Base-by-base conservation (phyloP, 2,113 vertebrate genomes). In the Cyphomyrus discorhynchus region DNA sequence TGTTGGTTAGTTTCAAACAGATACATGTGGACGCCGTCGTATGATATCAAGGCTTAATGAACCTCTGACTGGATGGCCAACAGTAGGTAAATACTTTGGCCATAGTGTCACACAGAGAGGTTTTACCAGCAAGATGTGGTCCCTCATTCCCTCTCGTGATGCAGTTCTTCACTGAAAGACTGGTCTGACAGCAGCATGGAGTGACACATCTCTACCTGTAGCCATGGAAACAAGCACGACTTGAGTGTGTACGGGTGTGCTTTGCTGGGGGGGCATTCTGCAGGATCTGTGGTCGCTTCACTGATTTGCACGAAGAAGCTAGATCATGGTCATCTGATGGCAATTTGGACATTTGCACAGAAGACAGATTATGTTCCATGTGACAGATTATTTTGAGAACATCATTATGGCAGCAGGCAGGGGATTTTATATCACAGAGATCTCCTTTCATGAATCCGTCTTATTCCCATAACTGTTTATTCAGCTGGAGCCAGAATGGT, bases 161-260 rank as follows among this genome's bases (percentile, higher is more conserved):
- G 50, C 5, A 17, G 24, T 46, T n/a, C 24, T 47, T 70, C 77
- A 13, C 19, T 52, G 52, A 39, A 58, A 53, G 80, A 84, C 50
- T 19, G 24, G 27, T 45, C 13, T 58, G 24, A 19, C 45, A 42
- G 70, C 21, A 15, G 77, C 21, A 58, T 15, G 19, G 35, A 89
- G 39, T 58, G 17, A 15, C 50, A 13, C 31, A 45, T 35, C 35
- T 83, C 80, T 58, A 84, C 77, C 50, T 89, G 88, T 89, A 84
- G 88, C 88, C 88, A 89, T 89, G 88, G 88, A 83, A 89, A 89
- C 88, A 83, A 39, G 86, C 31, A 62, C 19, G 39, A n/a, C 19
- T 35, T 35, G 6, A 24, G 6, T 56, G 21, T 62, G 35, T 21
- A 62, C 1, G 52, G 17, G 6, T 35, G 27, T 1, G 31, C 27